Evolutionary conservation across 2,113 vertebrate species (phyloP).

Genomic region (Columba livia): DNA sequence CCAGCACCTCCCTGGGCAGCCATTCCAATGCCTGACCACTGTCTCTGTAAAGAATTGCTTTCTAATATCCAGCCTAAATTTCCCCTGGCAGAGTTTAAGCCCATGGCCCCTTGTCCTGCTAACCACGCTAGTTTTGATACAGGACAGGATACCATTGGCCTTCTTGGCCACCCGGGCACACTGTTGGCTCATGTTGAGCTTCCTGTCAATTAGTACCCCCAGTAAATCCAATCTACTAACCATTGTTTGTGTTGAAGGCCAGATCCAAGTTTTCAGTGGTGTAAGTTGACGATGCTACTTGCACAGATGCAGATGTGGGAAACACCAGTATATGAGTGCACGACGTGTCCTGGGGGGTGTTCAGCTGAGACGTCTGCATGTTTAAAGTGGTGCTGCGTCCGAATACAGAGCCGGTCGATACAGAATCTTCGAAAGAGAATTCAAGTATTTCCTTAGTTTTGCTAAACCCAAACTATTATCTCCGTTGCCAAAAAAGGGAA

Average conservation of each 20-base stretch:
- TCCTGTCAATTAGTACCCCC: no score
- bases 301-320: slow-evolving; percentile 94
- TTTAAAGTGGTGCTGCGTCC: slow-evolving; percentile 96
- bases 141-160: no score
- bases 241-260: slow-evolving; percentile 94
- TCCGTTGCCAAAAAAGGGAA: background rate
- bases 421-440: slow-evolving; percentile 80
- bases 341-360: slow-evolving; percentile 95
- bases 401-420: slow-evolving; percentile 95
- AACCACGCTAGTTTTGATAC: no score
- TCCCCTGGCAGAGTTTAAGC: no score
- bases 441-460: background rate
- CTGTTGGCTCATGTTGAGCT: no score
- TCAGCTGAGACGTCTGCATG: slow-evolving; percentile 96
- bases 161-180: no score
- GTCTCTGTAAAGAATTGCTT: no score
- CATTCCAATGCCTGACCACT: no score
- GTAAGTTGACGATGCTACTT: slow-evolving; percentile 90
- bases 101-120: no score
- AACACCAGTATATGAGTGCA: slow-evolving; percentile 98
- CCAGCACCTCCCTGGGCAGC: no score
- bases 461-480: fast-evolving
- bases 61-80: no score
- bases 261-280: slow-evolving; percentile 92
- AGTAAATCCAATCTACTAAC: slow-evolving; percentile 64